These are phyloP conservation scores for Cyphomyrmex costatus DNA, from an alignment of 1,140 invertebrate genomes.

Conservation along the genomic window DNA sequence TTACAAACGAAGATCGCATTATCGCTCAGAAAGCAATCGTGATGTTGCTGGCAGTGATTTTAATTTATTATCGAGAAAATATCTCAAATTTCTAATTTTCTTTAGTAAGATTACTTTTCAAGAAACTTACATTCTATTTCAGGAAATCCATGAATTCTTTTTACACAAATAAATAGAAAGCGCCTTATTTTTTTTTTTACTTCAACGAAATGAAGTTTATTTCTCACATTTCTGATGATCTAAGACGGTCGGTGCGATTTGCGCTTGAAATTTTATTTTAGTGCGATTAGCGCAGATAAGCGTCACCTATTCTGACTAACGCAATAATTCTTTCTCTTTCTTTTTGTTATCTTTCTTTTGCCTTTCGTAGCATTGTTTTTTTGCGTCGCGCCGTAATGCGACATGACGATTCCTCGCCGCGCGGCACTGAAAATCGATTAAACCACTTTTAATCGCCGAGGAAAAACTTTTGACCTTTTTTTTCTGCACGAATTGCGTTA, in stretches of 20 bases:
- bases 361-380: slow-evolving; percentile 15
- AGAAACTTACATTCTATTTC: not conserved
- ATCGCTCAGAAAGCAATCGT: slow-evolving; percentile 12
- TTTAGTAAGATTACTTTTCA: not conserved
- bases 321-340: slow-evolving; percentile 13
- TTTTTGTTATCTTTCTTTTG: not conserved
- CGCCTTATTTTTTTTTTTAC: not conserved
- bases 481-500: slow-evolving; percentile 57
- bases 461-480: slow-evolving; percentile 48
- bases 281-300: slow-evolving; percentile 12
- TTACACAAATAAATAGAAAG: not conserved
- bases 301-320: slow-evolving; percentile 9
- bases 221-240: not conserved
- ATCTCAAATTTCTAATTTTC: not conserved
- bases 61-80: not conserved
- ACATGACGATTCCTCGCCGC: not conserved
- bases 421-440: slow-evolving; percentile 36
- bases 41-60: not conserved
- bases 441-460: slow-evolving; percentile 32
- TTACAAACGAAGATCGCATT: slow-evolving; percentile 1
- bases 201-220: not conserved
- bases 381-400: not conserved
- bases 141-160: slow-evolving; percentile 1
- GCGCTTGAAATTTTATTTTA: slow-evolving; percentile 21
- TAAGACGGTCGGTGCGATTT: not conserved